Conservation (phyloP, 2,797 vertebrate genomes). For the Sylvia borin region DNA sequence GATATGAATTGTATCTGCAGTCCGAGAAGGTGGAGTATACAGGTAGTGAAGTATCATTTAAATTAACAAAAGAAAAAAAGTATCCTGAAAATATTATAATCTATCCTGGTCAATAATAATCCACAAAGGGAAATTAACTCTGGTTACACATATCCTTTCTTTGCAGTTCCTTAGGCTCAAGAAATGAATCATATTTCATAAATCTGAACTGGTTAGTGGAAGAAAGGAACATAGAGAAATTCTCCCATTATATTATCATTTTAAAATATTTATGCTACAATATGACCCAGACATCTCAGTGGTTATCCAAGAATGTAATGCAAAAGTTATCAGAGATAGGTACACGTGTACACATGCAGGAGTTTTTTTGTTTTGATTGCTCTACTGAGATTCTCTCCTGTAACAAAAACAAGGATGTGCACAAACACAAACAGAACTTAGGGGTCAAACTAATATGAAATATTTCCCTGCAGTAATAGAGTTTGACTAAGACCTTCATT, state of each 20-base stretch:
- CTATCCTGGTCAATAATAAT: background rate
- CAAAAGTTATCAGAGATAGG: background rate
- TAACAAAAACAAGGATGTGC: background rate
- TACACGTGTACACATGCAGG: background rate
- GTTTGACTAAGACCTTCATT: background rate
- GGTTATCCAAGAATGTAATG: background rate
- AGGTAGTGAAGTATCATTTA: conserved; percentile 3
- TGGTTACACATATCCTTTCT: background rate
- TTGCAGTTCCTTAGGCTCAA: background rate
- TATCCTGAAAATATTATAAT: background rate
- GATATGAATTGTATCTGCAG: background rate
- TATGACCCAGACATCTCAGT: background rate
- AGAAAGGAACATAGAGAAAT: background rate
- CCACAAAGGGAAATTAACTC: background rate
- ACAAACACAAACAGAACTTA: background rate
- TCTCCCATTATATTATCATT: background rate
- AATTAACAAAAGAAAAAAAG: background rate
- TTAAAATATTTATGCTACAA: background rate
- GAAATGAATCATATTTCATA: background rate
- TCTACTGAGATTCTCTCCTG: background rate
- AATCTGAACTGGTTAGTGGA: background rate
- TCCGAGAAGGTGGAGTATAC: background rate
- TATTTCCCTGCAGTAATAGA: background rate
- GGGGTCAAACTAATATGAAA: background rate
- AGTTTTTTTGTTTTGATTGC: background rate